Evolutionary conservation across 2,113 vertebrate species (phyloP).

Genomic region (Zosterops lateralis): DNA sequence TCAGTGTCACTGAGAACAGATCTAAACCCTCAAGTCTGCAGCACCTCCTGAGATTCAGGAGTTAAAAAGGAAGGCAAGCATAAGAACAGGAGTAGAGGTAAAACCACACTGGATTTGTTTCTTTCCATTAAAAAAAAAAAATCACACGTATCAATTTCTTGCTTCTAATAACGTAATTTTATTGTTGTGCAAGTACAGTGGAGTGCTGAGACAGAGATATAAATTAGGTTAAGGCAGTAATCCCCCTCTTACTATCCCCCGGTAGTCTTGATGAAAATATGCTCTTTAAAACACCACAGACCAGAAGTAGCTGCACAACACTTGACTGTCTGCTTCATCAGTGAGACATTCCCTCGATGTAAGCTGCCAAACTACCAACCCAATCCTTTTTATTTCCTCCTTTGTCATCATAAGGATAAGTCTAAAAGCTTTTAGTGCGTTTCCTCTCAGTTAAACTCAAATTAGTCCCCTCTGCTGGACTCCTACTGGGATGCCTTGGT

Average conservation of each 20-base stretch:
- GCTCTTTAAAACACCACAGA: neutral
- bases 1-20: neutral
- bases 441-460: constrained; percentile 70
- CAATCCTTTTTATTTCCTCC: constrained; percentile 54
- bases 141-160: neutral
- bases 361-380: constrained; percentile 62
- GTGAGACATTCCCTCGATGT: neutral
- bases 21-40: neutral
- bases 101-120: neutral
- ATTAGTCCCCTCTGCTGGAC: constrained; percentile 68
- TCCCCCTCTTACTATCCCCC: neutral
- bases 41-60: neutral
- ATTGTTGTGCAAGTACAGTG: neutral
- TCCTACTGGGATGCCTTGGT: constrained; percentile 68
- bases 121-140: neutral
- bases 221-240: neutral
- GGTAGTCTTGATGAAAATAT: neutral
- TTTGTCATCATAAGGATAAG: constrained; percentile 57
- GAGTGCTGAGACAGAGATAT: neutral
- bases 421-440: constrained; percentile 59
- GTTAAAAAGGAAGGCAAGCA: neutral
- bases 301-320: neutral
- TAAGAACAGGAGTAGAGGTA: neutral
- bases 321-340: neutral
- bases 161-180: neutral